A percentile compares a stretch with the other conserved stretches of the same genome.
phyloP scores from a whole-genome alignment of 2,113 vertebrate genomes.

The Periophthalmus modestus region DNA sequence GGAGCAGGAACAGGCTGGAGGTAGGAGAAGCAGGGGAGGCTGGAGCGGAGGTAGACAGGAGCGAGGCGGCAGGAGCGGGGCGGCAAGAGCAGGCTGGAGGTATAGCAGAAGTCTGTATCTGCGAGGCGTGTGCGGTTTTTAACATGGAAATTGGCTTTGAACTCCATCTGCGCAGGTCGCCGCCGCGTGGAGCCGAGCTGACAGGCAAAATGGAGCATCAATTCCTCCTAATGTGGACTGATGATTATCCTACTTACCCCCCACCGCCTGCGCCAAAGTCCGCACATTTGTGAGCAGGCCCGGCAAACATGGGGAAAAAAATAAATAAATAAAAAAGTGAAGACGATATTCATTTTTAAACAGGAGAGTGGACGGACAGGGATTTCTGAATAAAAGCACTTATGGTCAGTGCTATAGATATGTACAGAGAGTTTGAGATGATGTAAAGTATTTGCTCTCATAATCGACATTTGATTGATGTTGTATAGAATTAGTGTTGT shows the following conservation, averaged over 20 bases:
- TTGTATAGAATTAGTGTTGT: too few relatives aligned
- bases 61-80: slow-evolving; percentile 27
- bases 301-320: slow-evolving; percentile 26
- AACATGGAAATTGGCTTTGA: slow-evolving; percentile 87
- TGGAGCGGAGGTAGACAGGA: slow-evolving; percentile 1
- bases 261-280: slow-evolving; percentile 72
- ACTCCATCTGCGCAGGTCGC: slow-evolving; percentile 83
- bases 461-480: too few relatives aligned
- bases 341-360: slow-evolving; percentile 46
- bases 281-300: slow-evolving; percentile 62
- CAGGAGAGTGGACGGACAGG: slow-evolving; percentile 42
- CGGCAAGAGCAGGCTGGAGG: neutral
- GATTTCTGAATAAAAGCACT: slow-evolving; percentile 42
- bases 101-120: slow-evolving; percentile 20
- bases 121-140: slow-evolving; percentile 74
- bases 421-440: too few relatives aligned
- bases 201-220: slow-evolving; percentile 82
- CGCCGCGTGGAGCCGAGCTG: slow-evolving; percentile 80
- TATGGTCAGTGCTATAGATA: too few relatives aligned
- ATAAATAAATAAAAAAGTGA: slow-evolving; percentile 1
- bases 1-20: neutral
- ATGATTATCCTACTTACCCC: slow-evolving; percentile 81
- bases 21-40: too few relatives aligned
- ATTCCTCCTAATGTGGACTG: slow-evolving; percentile 81
- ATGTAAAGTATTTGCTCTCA: too few relatives aligned